Evolutionary conservation across 2,888 invertebrate species (phyloP), one percentile per base, ranked within the genome.

Genomic region (Lysandra bellargus): DNA sequence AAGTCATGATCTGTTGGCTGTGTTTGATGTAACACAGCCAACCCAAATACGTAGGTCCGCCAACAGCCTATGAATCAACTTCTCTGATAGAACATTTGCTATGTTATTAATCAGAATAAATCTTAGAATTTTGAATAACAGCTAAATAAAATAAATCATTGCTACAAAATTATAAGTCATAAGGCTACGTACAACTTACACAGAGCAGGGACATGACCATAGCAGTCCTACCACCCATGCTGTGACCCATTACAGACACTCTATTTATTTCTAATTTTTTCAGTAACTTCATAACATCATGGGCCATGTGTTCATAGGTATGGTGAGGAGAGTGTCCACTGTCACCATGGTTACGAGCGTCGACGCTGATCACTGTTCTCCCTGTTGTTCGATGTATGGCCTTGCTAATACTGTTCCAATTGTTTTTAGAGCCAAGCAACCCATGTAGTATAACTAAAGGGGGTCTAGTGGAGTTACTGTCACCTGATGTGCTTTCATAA

Each of bases 271-370:
- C 92, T 74, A 96, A 88, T 82, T 96, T 95, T 83, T 96, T 94
- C 81, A 97, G 90, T 69, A 98, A 93, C 72, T 95, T 91, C 90
- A 94, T 93, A 12, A 94, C 89, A 82, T 94, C 94, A 80, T 94
- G 92, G 0, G 97, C 96, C 96, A 99, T 96, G 81, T 96, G 95
- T 23, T 95, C 89, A 87, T 98, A 99, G 0, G 96, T 95, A 91
- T 98, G 98, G 6, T 96, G 95, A 0, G 95, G 84, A 0, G 96
- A 93, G 88, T 99, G 98, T 0, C 97, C 97, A 87, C 99, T 99
- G 82, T 98, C 98, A 0, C 99, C 99, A 91, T 99, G 99, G 92
- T 99, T 99, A 85, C 99, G 95, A 1, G 98, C 97, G 93, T 99
- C 99, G 57, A 99, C 95, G 6, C 98, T 96, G 81, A 98, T 96